phyloP scores from a whole-genome alignment of 2,113 vertebrate genomes.

The Lepus americanus region DNA sequence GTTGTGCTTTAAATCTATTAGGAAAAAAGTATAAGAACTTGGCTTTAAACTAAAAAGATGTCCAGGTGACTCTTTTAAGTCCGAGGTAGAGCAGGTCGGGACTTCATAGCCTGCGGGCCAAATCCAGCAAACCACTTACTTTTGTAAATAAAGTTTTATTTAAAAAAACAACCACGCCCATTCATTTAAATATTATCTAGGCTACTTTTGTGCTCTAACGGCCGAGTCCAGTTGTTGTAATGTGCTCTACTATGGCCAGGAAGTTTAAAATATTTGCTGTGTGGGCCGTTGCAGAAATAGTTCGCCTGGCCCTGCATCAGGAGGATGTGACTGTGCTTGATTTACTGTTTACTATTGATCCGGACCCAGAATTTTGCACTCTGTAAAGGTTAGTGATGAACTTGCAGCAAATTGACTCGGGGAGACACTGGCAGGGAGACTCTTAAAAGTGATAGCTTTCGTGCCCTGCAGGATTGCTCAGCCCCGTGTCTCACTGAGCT shows the following conservation, averaged over 20 bases:
- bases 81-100: neutral
- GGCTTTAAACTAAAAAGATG: neutral
- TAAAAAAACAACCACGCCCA: neutral
- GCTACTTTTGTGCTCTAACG: neutral
- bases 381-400: slow-evolving; percentile 36
- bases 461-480: neutral
- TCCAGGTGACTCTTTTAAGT: neutral
- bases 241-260: neutral
- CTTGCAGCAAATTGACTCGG: neutral
- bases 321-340: neutral
- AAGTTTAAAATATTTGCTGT: neutral
- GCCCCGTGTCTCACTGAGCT: neutral
- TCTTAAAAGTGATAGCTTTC: neutral
- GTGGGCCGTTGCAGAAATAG: neutral
- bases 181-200: neutral
- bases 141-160: slow-evolving; percentile 54
- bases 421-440: slow-evolving; percentile 1
- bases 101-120: neutral
- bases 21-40: neutral
- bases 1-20: neutral
- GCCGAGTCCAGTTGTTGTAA: neutral
- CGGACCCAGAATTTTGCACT: neutral
- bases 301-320: neutral
- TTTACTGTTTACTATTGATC: slow-evolving; percentile 39
- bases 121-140: neutral